These are phyloP conservation scores for Nomada hirtipes DNA, from an alignment of 2,888 invertebrate species.

Conservation along the genomic window DNA sequence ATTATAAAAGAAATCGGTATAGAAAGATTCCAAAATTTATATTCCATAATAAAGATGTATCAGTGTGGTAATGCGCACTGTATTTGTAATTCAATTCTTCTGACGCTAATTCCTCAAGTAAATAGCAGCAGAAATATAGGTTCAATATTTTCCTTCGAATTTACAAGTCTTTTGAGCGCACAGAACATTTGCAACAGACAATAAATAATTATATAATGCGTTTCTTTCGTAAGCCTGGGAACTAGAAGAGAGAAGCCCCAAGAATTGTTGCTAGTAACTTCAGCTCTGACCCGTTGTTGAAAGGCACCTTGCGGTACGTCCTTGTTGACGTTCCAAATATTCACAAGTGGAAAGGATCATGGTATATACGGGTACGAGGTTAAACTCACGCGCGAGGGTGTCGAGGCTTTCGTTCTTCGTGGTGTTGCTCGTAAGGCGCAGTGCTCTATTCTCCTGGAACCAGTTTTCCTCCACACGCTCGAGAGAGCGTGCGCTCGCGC, in stretches of 20 bases:
- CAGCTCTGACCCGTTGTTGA: slow-evolving; percentile 39
- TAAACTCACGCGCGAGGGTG: slow-evolving; percentile 77
- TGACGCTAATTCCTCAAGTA: not conserved
- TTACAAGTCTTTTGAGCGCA: not conserved
- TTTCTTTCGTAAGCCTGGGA: slow-evolving; percentile 7
- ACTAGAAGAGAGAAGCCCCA: slow-evolving; percentile 31
- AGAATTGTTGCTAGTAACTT: slow-evolving; percentile 31
- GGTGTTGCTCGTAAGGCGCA: slow-evolving; percentile 73
- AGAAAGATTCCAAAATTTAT: slow-evolving; percentile 3
- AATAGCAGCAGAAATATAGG: not conserved
- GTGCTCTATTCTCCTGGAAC: slow-evolving; percentile 83
- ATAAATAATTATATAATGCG: slow-evolving; percentile 16
- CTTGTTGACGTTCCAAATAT: slow-evolving; percentile 70
- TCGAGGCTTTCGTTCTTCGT: slow-evolving; percentile 72
- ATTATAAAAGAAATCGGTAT: too few species aligned
- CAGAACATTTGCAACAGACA: not conserved
- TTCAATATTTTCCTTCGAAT: slow-evolving; percentile 6
- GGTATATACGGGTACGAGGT: slow-evolving; percentile 63
- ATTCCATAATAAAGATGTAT: not conserved
- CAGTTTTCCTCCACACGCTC: slow-evolving; percentile 81
- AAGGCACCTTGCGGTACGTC: slow-evolving; percentile 65
- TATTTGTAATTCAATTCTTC: not conserved
- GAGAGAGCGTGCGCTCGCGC: slow-evolving; percentile 45
- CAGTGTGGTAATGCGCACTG: not conserved
- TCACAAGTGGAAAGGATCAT: slow-evolving; percentile 70